Percentiles rank a stretch among this genome's conserved stretches.
phyloP scores from a whole-genome alignment of 2,797 vertebrate species.

The Dromococcyx pavoninus region DNA sequence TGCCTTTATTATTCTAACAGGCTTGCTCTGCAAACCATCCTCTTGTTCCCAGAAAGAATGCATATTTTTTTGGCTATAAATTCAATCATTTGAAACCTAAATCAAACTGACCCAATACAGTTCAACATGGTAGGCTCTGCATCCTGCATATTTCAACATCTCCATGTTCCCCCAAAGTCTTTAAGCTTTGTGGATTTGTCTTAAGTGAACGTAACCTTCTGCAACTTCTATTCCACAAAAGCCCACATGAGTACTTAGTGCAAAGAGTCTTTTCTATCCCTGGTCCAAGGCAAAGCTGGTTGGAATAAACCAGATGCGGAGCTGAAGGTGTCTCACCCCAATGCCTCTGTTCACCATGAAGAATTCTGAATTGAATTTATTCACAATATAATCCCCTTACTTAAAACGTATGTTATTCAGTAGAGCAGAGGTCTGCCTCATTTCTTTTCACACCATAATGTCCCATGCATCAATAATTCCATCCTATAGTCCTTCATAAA shows the following conservation, averaged over 20 bases:
- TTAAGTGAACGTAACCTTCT: not conserved
- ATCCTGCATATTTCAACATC: not conserved
- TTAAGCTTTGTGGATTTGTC: not conserved
- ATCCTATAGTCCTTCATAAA: not conserved
- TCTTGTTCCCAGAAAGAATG: not conserved
- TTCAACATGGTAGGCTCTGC: not conserved
- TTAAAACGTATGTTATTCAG: slow-evolving; percentile 54
- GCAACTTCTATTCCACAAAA: not conserved
- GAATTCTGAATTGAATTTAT: slow-evolving; percentile 34
- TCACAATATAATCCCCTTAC: slow-evolving; percentile 21
- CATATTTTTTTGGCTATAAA: not conserved
- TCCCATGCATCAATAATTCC: not conserved
- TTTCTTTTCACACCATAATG: slow-evolving; percentile 34
- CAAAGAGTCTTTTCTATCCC: not conserved
- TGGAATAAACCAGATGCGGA: not conserved
- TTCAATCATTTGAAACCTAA: not conserved
- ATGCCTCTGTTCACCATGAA: not conserved
- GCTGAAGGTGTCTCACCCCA: not conserved
- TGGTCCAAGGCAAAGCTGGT: not conserved
- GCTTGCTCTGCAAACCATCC: not conserved
- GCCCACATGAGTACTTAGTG: not conserved
- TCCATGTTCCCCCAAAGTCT: not conserved
- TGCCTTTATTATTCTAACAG: not conserved
- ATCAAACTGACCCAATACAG: not conserved
- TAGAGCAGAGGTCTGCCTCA: slow-evolving; percentile 33